These are phyloP conservation scores for Perodicticus potto DNA, from an alignment of 2,797 vertebrate genomes.

Conservation along the genomic window DNA sequence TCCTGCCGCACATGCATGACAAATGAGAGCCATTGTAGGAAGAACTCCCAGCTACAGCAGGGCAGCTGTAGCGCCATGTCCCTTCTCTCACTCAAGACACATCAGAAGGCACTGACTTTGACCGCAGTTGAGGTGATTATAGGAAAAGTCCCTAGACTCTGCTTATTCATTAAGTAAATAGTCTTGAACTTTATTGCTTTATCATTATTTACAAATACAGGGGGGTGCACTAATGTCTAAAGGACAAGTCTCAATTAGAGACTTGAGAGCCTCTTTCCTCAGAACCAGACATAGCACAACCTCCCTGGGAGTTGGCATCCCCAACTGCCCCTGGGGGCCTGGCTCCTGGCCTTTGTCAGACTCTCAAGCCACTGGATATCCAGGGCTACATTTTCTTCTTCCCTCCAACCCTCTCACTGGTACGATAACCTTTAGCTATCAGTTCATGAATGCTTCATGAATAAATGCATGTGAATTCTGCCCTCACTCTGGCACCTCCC, in stretches of 20 bases:
- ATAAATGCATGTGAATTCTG: conserved; percentile 63
- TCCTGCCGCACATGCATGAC: neutral
- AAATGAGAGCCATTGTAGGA: neutral
- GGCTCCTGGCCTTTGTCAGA: neutral
- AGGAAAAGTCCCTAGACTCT: conserved; percentile 37
- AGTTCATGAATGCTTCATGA: conserved; percentile 69
- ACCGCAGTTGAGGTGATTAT: neutral
- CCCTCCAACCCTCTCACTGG: neutral
- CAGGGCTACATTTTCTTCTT: conserved; percentile 46
- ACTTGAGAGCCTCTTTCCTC: conserved; percentile 45
- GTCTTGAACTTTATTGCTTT: conserved; percentile 58
- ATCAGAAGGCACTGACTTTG: neutral
- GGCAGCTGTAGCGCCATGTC: neutral
- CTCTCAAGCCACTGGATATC: neutral
- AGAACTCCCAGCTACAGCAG: neutral
- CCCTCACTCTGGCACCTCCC: conserved; percentile 4
- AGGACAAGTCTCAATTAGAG: conserved; percentile 56
- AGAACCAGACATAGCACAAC: neutral
- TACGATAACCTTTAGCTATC: conserved; percentile 29
- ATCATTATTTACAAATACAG: conserved; percentile 66
- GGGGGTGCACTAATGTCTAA: conserved; percentile 6
- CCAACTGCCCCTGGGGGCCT: neutral
- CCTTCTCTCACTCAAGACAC: conserved; percentile 21
- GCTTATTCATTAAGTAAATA: conserved; percentile 61
- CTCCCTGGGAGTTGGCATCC: neutral